phyloP scores from a whole-genome alignment of 2,113 vertebrate genomes.

The Gymnocephalus cernua region DNA sequence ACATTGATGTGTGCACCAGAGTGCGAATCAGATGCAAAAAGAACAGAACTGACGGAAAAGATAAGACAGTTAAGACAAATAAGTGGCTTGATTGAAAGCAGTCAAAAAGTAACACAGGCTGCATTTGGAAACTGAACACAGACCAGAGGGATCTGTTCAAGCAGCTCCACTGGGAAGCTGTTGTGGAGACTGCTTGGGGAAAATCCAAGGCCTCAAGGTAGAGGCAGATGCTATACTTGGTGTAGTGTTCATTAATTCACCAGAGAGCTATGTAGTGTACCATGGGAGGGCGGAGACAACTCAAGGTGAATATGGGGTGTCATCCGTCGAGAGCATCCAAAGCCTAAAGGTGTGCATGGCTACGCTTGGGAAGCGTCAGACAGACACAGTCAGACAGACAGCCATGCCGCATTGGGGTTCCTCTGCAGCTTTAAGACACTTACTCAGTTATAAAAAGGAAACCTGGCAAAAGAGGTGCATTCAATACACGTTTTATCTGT shows the following conservation, averaged over 20 bases:
- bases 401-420: background rate
- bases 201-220: conserved; percentile 59
- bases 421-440: conserved; percentile 36
- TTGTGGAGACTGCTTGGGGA: conserved; percentile 57
- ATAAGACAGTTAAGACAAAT: too few species aligned
- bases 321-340: conserved; percentile 41
- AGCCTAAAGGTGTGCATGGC: conserved; percentile 44
- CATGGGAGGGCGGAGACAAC: conserved; percentile 39
- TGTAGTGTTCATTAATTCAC: conserved; percentile 54
- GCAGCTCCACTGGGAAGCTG: conserved; percentile 50
- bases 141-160: conserved; percentile 48
- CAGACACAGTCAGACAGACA: background rate
- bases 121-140: conserved; percentile 44
- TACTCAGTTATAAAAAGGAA: conserved; percentile 32
- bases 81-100: conserved; percentile 35
- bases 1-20: too few species aligned
- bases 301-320: conserved; percentile 39
- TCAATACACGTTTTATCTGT: conserved; percentile 17
- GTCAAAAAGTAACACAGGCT: conserved; percentile 20
- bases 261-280: conserved; percentile 33
- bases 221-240: conserved; percentile 56
- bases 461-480: conserved; percentile 1
- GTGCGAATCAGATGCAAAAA: conserved; percentile 5
- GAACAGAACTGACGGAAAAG: conserved; percentile 11
- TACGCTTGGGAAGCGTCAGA: conserved; percentile 24